These are phyloP conservation scores for Aleiodes testaceus DNA, from an alignment of 2,888 invertebrate genomes.

Conservation along the genomic window DNA sequence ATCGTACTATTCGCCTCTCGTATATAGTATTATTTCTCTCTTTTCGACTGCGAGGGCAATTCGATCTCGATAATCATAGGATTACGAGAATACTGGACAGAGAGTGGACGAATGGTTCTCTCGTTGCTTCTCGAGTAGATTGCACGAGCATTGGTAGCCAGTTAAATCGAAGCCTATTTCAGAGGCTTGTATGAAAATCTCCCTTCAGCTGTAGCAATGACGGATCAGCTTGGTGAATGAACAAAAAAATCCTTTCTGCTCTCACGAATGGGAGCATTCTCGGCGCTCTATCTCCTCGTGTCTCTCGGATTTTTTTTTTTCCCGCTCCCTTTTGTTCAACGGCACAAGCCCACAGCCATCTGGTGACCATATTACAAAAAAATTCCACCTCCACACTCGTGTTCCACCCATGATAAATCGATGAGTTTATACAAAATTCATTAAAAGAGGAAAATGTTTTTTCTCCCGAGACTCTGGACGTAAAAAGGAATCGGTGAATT, in stretches of 20 bases:
- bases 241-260: constrained; percentile 44
- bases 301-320: constrained; percentile 7
- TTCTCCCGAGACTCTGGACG: neutral
- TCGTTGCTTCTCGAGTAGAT: constrained; percentile 22
- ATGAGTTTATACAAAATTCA: constrained; percentile 23
- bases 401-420: constrained; percentile 14
- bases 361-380: constrained; percentile 3
- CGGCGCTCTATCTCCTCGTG: neutral
- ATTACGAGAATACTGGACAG: constrained; percentile 56
- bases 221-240: constrained; percentile 60
- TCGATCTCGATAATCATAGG: constrained; percentile 69
- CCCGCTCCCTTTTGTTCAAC: neutral
- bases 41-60: constrained; percentile 54
- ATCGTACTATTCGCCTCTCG: neutral
- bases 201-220: constrained; percentile 53
- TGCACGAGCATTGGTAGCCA: constrained; percentile 22
- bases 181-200: constrained; percentile 58
- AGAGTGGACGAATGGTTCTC: constrained; percentile 23
- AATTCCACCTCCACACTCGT: neutral
- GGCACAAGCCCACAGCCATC: neutral
- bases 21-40: constrained; percentile 2
- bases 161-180: constrained; percentile 31
- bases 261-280: neutral
- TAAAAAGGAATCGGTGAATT: neutral
- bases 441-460: constrained; percentile 1